These are phyloP conservation scores for Oscheius myriophilus DNA, from an alignment of 2,888 invertebrate species.

Conservation along the genomic window DNA sequence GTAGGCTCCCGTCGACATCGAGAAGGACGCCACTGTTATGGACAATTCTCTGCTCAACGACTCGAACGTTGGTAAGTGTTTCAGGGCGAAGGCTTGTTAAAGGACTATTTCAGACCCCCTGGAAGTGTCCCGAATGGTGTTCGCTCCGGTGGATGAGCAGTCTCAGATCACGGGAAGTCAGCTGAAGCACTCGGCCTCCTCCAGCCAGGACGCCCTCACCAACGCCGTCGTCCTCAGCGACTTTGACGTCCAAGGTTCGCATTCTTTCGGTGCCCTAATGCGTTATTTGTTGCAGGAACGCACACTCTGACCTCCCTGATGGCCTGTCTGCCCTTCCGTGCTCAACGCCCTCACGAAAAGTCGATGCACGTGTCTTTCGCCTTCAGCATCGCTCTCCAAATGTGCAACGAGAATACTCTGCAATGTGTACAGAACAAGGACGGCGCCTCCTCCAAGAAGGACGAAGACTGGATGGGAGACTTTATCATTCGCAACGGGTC, in stretches of 20 bases:
- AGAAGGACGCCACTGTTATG: too few species aligned
- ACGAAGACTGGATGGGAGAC: constrained; percentile 25
- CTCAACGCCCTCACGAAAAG: constrained; percentile 6
- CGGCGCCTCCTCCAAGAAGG: neutral
- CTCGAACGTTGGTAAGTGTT: too few species aligned
- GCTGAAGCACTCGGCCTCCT: neutral
- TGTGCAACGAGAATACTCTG: constrained; percentile 34
- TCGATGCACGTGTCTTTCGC: constrained; percentile 23
- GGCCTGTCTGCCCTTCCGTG: constrained; percentile 23
- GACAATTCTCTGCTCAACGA: too few species aligned
- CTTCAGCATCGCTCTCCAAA: constrained; percentile 29
- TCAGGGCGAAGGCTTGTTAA: too few species aligned
- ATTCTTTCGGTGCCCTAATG: neutral
- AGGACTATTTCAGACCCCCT: constrained; percentile 10
- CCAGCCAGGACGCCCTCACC: constrained; percentile 14
- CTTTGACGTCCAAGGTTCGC: constrained; percentile 22
- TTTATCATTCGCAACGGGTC: constrained; percentile 24
- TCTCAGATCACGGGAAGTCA: neutral
- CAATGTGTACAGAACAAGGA: constrained; percentile 14
- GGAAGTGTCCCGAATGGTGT: constrained; percentile 16
- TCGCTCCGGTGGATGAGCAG: constrained; percentile 11
- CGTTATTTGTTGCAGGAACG: constrained; percentile 12
- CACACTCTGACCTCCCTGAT: constrained; percentile 23
- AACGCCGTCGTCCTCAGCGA: constrained; percentile 25
- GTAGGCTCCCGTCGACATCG: too few species aligned